Base-by-base conservation (phyloP, 35 echinoderm and acorn worm species). In the Apostichopus japonicus region DNA sequence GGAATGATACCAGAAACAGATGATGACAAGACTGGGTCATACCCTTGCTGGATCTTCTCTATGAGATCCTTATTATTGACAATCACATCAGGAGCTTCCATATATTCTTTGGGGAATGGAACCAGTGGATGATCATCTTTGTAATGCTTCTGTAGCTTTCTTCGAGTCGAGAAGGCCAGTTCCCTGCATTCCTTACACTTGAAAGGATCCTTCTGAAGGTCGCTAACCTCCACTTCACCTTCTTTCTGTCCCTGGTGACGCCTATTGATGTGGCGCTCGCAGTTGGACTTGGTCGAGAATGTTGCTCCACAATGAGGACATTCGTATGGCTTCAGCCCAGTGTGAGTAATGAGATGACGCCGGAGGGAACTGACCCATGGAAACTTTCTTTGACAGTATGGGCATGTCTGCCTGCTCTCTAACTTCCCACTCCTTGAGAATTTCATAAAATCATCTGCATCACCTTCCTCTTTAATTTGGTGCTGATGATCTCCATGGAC, bases 281-380 rank as follows among this genome's bases (percentile, higher is more conserved):
- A 99, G 84, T 99, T 99, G 24, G 97, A 99, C 72, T 99, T 99
- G 5, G 97, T 99, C 19, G 97, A 99, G 92, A 99, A 99, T 61
- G 80, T 96, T 77, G 93, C 93, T 25, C 93, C 93, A 78, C 97
- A 99, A 67, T 96, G 95, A 72, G 93, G 93, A 86, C 97, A 99
- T 63, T 99, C 92, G 80, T 94, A 99, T 56, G 97, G 97, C 56
- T 99, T 99, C 73, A 99, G 71, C 33, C 97, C 97, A 10, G 97
- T 96, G 84, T 99, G 97, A 56, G 95, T 96, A 24, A 99, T 83
- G 78, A 99, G 94, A 87, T 99, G 97, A 14, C 97, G 86, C 33
- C 95, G 77, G 21, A 99, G 82, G 8, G 97, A 99, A 84, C 97
- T 99, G 53, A 99, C 94, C 97, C 97, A 99, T 10, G 97, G 97